Evolutionary conservation across 2,113 vertebrate species (phyloP).

Genomic region (Phocoena phocoena): DNA sequence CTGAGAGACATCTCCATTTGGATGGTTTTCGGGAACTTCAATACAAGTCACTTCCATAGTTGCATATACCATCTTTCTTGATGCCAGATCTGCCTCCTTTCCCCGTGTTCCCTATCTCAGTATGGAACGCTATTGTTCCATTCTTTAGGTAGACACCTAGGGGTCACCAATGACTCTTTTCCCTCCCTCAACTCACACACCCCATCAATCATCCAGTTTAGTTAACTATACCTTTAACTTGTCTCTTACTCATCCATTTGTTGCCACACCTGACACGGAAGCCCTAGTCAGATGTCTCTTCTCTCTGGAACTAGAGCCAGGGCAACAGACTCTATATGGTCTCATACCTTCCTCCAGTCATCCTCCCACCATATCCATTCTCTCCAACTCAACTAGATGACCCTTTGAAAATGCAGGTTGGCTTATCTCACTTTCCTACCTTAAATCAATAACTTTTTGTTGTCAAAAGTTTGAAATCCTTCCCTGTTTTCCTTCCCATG

Average conservation of each 20-base stretch:
- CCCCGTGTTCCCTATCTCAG: background rate
- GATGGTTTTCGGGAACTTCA: background rate
- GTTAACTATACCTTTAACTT: background rate
- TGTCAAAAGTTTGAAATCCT: background rate
- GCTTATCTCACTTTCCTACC: background rate
- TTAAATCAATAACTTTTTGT: background rate
- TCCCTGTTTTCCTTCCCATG: background rate
- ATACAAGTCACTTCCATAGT: background rate
- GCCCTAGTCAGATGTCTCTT: background rate
- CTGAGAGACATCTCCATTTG: background rate
- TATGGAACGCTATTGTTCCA: background rate
- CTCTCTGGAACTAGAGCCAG: background rate
- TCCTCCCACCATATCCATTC: background rate
- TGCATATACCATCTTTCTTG: background rate
- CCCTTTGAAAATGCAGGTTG: background rate
- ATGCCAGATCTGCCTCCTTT: background rate
- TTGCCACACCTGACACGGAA: background rate
- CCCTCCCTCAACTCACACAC: background rate
- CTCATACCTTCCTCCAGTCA: background rate
- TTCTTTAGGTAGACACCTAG: background rate
- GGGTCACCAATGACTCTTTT: background rate
- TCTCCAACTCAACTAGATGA: background rate
- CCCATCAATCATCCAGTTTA: background rate
- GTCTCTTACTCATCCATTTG: background rate
- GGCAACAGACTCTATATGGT: background rate